phyloP scores from a whole-genome alignment of 1,140 invertebrate genomes.

The Muscidifurax raptorellus region DNA sequence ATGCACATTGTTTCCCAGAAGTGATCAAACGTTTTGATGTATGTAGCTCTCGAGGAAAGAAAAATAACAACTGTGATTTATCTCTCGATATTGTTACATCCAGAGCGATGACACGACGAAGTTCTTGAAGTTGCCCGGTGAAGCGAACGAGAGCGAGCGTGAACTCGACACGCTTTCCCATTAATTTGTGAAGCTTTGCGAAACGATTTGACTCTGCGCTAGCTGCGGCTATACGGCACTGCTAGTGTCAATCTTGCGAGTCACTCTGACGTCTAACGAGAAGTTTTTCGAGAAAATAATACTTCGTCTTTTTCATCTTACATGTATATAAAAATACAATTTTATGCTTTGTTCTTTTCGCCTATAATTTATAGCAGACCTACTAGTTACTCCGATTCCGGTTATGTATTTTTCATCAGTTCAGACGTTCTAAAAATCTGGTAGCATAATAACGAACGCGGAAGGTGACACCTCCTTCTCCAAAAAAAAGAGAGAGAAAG shows the following conservation, averaged over 20 bases:
- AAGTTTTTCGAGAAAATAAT: too few species aligned
- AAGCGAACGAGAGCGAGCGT: not conserved
- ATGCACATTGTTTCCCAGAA: too few species aligned
- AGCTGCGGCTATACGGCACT: too few species aligned
- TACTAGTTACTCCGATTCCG: not conserved
- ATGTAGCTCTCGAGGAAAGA: too few species aligned
- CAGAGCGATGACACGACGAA: not conserved
- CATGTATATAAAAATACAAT: not conserved
- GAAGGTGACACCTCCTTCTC: not conserved
- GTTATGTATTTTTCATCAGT: too few species aligned
- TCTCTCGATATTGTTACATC: too few species aligned
- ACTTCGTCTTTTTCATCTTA: too few species aligned
- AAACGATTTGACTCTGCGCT: not conserved
- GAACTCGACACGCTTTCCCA: conserved; percentile 27
- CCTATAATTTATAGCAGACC: not conserved
- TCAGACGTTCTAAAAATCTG: not conserved
- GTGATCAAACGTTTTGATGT: too few species aligned
- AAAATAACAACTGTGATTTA: too few species aligned
- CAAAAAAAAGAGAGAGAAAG: too few species aligned
- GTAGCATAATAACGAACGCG: not conserved
- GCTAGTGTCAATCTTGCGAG: not conserved
- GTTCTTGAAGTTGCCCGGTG: not conserved
- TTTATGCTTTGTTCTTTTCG: not conserved
- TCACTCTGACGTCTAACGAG: not conserved
- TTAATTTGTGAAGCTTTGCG: conserved; percentile 9